These are phyloP conservation scores for Zosterops hypoxanthus DNA, from an alignment of 2,113 vertebrate species.

Conservation along the genomic window DNA sequence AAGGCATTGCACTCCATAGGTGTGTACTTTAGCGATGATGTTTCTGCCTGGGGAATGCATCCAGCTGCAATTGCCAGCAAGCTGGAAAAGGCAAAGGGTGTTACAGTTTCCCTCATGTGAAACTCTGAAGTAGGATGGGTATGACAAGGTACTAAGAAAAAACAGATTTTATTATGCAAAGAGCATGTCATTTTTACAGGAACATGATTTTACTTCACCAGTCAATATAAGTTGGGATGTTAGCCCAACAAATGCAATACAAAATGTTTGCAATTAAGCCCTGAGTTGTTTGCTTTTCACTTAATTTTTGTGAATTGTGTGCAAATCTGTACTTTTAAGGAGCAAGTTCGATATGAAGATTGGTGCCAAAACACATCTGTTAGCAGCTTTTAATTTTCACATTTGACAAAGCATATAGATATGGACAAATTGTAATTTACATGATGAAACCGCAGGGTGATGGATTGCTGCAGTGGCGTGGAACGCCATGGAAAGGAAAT, in stretches of 20 bases:
- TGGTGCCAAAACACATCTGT: conserved; percentile 41
- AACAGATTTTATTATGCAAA: not conserved
- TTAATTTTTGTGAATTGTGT: not conserved
- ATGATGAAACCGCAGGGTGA: conserved; percentile 7
- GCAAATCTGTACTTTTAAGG: not conserved
- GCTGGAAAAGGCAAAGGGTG: not conserved
- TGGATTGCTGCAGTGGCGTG: conserved; percentile 24
- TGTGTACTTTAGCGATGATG: not conserved
- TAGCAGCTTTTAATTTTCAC: conserved; percentile 55
- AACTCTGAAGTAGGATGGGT: not conserved
- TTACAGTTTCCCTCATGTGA: not conserved
- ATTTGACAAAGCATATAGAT: not conserved
- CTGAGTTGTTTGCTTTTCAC: not conserved
- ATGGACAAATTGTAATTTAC: conserved; percentile 55
- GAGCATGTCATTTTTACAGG: not conserved
- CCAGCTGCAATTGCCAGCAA: not conserved
- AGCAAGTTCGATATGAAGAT: not conserved
- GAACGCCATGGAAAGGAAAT: not conserved
- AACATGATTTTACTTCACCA: not conserved
- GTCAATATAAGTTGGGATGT: not conserved
- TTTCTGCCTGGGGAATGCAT: not conserved
- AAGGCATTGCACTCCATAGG: not conserved
- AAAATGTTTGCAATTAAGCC: not conserved
- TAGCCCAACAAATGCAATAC: not conserved
- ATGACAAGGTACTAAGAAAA: not conserved